These are phyloP conservation scores for Andrena trimmerana DNA, from an alignment of 2,888 invertebrate species.

Conservation along the genomic window DNA sequence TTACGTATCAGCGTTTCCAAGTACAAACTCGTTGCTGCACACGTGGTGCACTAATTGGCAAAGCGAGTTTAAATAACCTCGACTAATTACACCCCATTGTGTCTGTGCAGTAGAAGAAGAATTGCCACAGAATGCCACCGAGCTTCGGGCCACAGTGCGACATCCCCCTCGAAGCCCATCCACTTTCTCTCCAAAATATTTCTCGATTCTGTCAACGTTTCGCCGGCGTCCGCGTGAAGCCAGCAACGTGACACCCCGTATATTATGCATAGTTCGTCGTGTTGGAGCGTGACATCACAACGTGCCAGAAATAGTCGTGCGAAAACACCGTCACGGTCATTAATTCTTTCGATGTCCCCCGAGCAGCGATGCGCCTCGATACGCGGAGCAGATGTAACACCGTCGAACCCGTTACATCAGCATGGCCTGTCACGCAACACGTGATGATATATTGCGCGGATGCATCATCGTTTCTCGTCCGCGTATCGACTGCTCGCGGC, in stretches of 20 bases:
- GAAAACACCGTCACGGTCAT: constrained; percentile 19
- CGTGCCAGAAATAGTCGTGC: neutral
- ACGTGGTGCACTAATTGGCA: neutral
- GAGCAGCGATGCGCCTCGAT: neutral
- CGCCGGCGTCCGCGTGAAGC: too few relatives aligned
- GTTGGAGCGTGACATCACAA: neutral
- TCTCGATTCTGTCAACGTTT: neutral
- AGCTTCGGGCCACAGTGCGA: neutral
- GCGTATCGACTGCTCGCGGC: constrained; percentile 6
- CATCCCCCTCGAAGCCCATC: neutral
- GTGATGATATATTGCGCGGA: constrained; percentile 47
- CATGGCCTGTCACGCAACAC: constrained; percentile 36
- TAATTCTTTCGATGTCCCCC: constrained; percentile 22
- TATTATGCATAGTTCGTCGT: neutral
- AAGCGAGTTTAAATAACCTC: neutral
- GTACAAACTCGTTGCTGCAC: neutral
- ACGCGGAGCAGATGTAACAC: constrained; percentile 33
- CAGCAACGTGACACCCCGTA: neutral
- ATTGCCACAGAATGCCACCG: neutral
- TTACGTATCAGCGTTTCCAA: neutral
- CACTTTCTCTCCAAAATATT: neutral
- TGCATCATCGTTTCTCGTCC: constrained; percentile 39
- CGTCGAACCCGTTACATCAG: constrained; percentile 36
- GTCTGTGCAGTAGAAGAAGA: neutral
- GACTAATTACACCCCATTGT: neutral